Evolutionary conservation across 2,888 invertebrate species (phyloP).

Genomic region (Lepeophtheirus nordmannii): DNA sequence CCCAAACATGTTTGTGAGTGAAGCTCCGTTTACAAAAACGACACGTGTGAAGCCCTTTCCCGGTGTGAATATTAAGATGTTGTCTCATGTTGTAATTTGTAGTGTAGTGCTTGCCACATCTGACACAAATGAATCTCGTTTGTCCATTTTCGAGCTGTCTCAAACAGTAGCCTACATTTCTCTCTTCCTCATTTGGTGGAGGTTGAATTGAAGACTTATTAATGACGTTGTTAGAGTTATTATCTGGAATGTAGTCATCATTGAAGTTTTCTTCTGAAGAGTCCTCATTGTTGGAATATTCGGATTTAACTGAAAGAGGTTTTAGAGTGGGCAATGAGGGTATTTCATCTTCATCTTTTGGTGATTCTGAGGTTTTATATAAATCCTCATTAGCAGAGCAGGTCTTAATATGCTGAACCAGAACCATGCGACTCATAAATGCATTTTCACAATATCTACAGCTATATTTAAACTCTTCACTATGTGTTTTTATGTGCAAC

Average conservation of each 20-base stretch:
- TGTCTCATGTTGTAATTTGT: conserved; percentile 22
- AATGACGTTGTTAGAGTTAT: conserved; percentile 23
- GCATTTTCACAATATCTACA: conserved; percentile 10
- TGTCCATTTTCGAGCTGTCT: conserved; percentile 21
- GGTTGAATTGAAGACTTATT: conserved; percentile 10
- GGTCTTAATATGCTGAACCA: conserved; percentile 8
- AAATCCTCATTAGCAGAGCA: neutral
- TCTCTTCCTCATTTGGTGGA: conserved; percentile 11
- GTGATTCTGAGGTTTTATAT: neutral
- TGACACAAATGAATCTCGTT: conserved; percentile 16
- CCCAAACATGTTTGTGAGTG: conserved; percentile 24
- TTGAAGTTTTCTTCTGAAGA: neutral
- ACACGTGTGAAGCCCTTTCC: conserved; percentile 18
- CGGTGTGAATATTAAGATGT: conserved; percentile 23
- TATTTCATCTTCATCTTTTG: neutral
- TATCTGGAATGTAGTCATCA: conserved; percentile 22
- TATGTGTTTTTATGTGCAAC: conserved; percentile 13
- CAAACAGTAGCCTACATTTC: conserved; percentile 6
- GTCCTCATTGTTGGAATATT: neutral
- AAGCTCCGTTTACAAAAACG: conserved; percentile 18
- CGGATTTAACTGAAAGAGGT: neutral
- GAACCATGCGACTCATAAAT: conserved; percentile 1
- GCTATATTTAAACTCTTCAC: conserved; percentile 13
- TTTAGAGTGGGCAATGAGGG: neutral
- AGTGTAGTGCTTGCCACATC: conserved; percentile 24